These are phyloP conservation scores for Torymus auratus DNA, from an alignment of 2,888 invertebrate species.

Conservation along the genomic window DNA sequence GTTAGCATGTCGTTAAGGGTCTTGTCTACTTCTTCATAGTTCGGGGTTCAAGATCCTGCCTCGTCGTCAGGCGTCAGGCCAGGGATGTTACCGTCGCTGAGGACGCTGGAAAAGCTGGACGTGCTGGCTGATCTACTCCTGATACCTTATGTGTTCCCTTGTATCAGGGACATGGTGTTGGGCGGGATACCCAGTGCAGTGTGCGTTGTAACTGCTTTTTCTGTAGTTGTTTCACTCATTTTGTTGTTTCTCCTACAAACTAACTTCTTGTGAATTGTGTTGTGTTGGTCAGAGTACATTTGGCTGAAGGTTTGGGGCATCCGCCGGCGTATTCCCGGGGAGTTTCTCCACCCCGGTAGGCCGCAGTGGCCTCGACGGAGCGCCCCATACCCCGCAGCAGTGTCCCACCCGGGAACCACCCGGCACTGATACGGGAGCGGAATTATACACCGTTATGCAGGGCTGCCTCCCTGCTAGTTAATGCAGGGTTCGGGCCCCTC, in stretches of 20 bases:
- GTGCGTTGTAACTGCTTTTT: too few relatives aligned
- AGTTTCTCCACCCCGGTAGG: background rate
- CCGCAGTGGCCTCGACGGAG: too few relatives aligned
- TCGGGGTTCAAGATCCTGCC: background rate
- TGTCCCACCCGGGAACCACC: background rate
- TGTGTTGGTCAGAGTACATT: too few relatives aligned
- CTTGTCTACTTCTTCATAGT: background rate
- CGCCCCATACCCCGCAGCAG: too few relatives aligned
- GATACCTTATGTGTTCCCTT: background rate
- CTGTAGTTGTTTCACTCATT: background rate
- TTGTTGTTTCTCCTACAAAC: background rate
- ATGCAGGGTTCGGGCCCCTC: slow-evolving; percentile 3
- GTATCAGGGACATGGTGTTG: background rate
- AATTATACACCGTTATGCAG: background rate
- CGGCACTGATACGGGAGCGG: background rate
- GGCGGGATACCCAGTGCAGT: too few relatives aligned
- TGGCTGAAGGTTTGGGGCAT: too few relatives aligned
- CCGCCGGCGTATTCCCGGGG: background rate
- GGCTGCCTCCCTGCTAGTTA: slow-evolving; percentile 9
- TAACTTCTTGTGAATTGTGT: too few relatives aligned
- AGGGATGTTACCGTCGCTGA: background rate
- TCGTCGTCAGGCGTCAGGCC: background rate
- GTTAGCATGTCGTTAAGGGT: background rate
- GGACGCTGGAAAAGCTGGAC: background rate
- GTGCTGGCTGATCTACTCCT: background rate